Conservation (phyloP, 2,113 vertebrate species). For the Menidia beryllina region DNA sequence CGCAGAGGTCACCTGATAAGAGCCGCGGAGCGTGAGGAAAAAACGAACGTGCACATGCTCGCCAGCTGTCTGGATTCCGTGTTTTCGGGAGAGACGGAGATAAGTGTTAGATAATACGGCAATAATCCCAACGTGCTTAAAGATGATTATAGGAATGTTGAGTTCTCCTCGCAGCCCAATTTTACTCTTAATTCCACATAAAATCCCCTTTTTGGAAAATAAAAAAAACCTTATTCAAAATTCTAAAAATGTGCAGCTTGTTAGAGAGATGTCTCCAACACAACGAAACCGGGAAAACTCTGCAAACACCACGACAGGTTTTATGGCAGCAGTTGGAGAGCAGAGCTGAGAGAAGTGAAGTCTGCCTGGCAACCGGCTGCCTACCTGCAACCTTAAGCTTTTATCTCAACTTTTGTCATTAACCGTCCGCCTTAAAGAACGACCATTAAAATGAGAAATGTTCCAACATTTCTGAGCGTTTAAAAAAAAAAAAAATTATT, state of each 20-base stretch:
- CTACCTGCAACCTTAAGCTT: too few relatives aligned
- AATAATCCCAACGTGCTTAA: conserved; percentile 35
- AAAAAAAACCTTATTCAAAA: background rate
- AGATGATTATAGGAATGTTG: conserved; percentile 34
- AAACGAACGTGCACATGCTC: conserved; percentile 21
- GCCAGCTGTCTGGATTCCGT: conserved; percentile 55
- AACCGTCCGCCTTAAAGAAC: too few relatives aligned
- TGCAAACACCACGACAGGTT: too few relatives aligned
- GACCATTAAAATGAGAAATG: too few relatives aligned
- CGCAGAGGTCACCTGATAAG: conserved; percentile 55
- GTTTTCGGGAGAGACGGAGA: conserved; percentile 23
- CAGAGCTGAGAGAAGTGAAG: background rate
- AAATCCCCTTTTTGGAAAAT: background rate
- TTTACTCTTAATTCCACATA: background rate
- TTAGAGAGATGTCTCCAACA: background rate
- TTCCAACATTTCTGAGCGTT: too few relatives aligned
- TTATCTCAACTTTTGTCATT: too few relatives aligned
- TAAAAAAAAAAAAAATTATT: too few relatives aligned
- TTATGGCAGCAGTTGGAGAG: background rate
- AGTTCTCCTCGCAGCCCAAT: background rate
- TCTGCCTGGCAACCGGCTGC: background rate
- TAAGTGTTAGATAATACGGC: conserved; percentile 47
- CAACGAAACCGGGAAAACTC: background rate
- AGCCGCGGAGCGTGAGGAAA: background rate
- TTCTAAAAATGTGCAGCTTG: background rate